Conservation (phyloP, 2,797 vertebrate species). For the Cryptoblepharus egeriae region DNA sequence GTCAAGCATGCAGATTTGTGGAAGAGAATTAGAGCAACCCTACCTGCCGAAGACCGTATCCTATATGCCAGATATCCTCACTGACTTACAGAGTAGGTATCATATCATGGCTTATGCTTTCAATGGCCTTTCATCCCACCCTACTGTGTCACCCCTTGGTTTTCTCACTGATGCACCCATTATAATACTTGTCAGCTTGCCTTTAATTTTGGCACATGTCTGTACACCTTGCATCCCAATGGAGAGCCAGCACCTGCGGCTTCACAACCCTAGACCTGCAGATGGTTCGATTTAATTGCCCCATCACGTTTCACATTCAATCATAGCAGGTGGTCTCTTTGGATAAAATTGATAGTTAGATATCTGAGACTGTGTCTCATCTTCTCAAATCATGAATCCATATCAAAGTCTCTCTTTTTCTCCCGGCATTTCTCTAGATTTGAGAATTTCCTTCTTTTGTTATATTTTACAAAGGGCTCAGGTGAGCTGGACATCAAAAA, state of each 20-base stretch:
- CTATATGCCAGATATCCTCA: too few species aligned
- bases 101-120: too few species aligned
- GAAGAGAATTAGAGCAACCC: too few species aligned
- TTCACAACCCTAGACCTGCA: not conserved
- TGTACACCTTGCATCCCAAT: constrained; percentile 16
- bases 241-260: not conserved
- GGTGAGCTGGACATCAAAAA: not conserved
- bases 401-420: not conserved
- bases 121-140: too few species aligned
- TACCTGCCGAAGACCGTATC: too few species aligned
- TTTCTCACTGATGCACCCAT: not conserved
- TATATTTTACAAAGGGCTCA: constrained; percentile 26
- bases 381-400: not conserved
- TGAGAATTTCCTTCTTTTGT: constrained; percentile 36
- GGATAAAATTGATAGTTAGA: not conserved
- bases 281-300: not conserved
- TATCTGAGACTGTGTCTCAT: not conserved
- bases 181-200: not conserved
- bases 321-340: not conserved
- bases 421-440: constrained; percentile 7
- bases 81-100: too few species aligned
- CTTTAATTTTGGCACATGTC: constrained; percentile 2
- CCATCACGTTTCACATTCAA: not conserved
- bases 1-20: too few species aligned
- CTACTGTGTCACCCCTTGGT: too few species aligned